A percentile compares a stretch with the other conserved stretches of the same genome.
Evolutionary conservation across 2,797 vertebrate genomes (phyloP).

Genomic region (Diplodus puntazzo): DNA sequence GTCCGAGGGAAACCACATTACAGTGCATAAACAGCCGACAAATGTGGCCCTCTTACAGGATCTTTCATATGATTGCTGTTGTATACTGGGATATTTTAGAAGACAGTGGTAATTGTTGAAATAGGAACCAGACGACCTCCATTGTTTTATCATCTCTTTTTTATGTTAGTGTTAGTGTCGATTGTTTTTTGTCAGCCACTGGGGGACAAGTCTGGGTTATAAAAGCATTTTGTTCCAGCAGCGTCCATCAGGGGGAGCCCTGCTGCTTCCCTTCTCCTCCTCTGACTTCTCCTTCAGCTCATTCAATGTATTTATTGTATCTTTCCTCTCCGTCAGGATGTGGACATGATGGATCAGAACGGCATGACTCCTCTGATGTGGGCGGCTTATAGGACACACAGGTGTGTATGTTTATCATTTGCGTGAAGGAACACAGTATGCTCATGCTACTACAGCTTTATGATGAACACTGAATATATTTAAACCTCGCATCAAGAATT

Average conservation of each 20-base stretch:
- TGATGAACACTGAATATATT: not conserved
- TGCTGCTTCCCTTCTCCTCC: not conserved
- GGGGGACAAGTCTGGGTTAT: not conserved
- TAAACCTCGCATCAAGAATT: not conserved
- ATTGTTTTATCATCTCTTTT: not conserved
- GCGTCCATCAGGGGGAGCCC: constrained; percentile 67
- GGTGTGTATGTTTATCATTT: constrained; percentile 78
- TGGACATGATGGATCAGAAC: constrained; percentile 99
- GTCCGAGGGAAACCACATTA: not conserved
- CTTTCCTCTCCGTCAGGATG: constrained; percentile 86
- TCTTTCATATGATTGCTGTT: not conserved
- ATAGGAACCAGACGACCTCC: not conserved
- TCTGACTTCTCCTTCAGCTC: not conserved
- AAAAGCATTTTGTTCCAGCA: not conserved
- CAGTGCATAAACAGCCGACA: too few species aligned
- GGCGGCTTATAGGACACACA: constrained; percentile 98
- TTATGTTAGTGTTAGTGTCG: not conserved
- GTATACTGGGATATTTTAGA: not conserved
- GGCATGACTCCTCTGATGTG: constrained; percentile 99
- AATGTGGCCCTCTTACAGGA: not conserved
- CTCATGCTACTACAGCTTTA: not conserved
- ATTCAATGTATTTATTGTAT: not conserved
- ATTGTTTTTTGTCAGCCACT: not conserved
- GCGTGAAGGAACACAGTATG: too few species aligned
- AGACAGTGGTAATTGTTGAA: not conserved